Conservation (phyloP, 2,888 invertebrate species). For the Blera fallax region DNA sequence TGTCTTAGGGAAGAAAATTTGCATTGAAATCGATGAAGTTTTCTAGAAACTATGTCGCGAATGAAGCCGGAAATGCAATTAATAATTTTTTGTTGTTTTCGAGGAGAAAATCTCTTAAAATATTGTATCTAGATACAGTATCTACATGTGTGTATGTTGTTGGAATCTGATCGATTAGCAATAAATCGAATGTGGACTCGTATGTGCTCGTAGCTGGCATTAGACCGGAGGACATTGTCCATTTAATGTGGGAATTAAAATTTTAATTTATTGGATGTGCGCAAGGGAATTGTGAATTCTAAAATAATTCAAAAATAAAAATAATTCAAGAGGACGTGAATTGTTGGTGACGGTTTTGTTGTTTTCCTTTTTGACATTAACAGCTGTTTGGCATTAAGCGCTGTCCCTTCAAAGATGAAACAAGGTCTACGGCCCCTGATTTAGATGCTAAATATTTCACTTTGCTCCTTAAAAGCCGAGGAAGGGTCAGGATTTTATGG, state of each 20-base stretch:
- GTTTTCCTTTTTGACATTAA: too few species aligned
- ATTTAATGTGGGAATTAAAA: neutral
- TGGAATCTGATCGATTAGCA: slow-evolving; percentile 6
- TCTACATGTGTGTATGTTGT: neutral
- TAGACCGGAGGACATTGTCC: slow-evolving; percentile 4
- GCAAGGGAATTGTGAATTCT: neutral
- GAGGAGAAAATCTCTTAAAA: neutral
- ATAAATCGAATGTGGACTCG: neutral
- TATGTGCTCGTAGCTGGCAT: neutral
- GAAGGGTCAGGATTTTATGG: too few species aligned
- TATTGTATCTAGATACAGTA: neutral
- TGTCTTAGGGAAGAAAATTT: too few species aligned
- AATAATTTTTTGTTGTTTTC: neutral
- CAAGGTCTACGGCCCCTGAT: too few species aligned
- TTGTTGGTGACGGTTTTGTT: too few species aligned
- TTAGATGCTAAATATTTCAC: too few species aligned
- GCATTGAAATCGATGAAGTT: neutral
- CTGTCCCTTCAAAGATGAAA: too few species aligned
- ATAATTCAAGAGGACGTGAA: too few species aligned
- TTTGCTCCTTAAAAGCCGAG: too few species aligned
- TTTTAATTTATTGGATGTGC: neutral
- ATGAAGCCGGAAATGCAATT: slow-evolving; percentile 31
- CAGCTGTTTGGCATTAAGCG: too few species aligned
- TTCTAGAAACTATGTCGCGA: neutral
- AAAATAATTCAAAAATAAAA: too few species aligned